These are phyloP conservation scores for Steatornis caripensis DNA, from an alignment of 2,113 vertebrate species.

Conservation along the genomic window DNA sequence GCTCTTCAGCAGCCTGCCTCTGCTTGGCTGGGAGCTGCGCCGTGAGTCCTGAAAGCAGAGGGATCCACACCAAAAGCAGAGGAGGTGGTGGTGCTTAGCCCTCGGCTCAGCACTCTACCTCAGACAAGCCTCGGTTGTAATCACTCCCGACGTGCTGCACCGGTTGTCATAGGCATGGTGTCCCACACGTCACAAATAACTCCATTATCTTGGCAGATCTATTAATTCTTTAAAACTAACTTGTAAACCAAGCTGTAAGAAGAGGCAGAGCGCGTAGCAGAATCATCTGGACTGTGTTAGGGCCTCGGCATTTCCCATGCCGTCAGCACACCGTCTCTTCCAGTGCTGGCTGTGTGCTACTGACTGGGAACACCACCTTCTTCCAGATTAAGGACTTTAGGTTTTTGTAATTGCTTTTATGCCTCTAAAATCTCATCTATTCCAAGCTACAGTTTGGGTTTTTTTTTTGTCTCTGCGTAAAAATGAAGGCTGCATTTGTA, in stretches of 20 bases:
- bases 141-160: neutral
- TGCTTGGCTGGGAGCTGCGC: neutral
- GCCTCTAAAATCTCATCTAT: neutral
- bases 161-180: fast-evolving
- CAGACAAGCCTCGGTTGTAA: neutral
- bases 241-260: neutral
- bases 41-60: neutral
- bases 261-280: neutral
- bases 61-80: neutral
- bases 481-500: neutral
- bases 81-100: neutral
- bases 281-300: neutral
- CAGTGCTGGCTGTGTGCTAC: neutral
- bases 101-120: neutral
- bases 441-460: neutral
- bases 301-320: neutral
- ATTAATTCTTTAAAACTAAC: neutral
- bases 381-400: neutral
- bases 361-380: neutral
- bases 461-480: neutral
- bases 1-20: neutral
- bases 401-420: neutral
- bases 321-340: neutral
- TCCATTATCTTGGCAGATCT: neutral
- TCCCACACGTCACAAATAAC: neutral